A percentile compares a stretch with the other conserved stretches of the same genome.
Evolutionary conservation across 2,113 vertebrate genomes (phyloP).

Genomic region (Salminus brasiliensis): DNA sequence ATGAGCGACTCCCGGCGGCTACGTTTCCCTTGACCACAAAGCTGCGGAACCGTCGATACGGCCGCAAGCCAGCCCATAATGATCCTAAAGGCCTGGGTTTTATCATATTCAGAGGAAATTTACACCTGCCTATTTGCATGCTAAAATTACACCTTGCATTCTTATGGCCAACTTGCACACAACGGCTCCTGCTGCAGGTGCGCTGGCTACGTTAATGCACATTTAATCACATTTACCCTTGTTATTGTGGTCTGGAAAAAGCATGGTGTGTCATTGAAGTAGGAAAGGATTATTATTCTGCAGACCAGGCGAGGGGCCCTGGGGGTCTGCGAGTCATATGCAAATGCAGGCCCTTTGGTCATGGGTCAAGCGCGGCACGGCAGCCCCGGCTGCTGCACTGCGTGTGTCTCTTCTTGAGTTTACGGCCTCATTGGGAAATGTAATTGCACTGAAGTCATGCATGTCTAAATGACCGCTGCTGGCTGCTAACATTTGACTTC

Average conservation of each 20-base stretch:
- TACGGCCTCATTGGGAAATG: slow-evolving; percentile 34
- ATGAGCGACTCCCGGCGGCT: not conserved
- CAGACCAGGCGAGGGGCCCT: not conserved
- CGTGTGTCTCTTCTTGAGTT: slow-evolving; percentile 8
- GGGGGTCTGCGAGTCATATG: not conserved
- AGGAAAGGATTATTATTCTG: slow-evolving; percentile 8
- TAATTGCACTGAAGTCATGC: slow-evolving; percentile 33
- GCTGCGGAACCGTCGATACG: not conserved
- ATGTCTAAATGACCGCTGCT: slow-evolving; percentile 27
- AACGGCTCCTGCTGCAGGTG: not conserved
- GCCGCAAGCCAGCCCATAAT: not conserved
- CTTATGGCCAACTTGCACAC: not conserved
- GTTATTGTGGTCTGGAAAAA: slow-evolving; percentile 23
- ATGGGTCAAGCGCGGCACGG: slow-evolving; percentile 5
- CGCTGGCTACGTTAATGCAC: not conserved
- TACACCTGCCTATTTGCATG: slow-evolving; percentile 5
- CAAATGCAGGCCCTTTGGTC: slow-evolving; percentile 4
- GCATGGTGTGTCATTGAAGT: slow-evolving; percentile 10
- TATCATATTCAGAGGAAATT: not conserved
- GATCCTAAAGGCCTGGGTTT: not conserved
- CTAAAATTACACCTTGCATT: slow-evolving; percentile 33
- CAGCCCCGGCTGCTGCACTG: not conserved
- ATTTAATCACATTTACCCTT: slow-evolving; percentile 17
- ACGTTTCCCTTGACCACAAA: not conserved
- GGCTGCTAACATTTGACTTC: slow-evolving; percentile 15